Percentiles rank a stretch among this genome's conserved stretches.
These are phyloP conservation scores for Pteromalus puparum DNA, from an alignment of 1,140 invertebrate genomes.

Conservation along the genomic window DNA sequence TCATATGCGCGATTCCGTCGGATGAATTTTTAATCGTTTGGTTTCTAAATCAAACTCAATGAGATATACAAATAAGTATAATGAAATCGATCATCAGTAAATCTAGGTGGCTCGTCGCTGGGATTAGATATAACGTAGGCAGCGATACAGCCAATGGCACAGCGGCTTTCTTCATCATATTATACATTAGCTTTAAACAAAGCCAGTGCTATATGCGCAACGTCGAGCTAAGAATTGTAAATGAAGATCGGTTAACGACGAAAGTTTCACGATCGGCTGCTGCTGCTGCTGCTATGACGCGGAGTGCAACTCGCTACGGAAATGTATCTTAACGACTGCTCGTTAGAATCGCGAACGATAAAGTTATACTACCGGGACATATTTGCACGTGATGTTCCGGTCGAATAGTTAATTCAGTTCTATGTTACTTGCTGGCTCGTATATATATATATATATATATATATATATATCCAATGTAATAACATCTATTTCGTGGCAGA, in stretches of 20 bases:
- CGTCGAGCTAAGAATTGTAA: slow-evolving; percentile 12
- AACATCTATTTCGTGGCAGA: slow-evolving; percentile 9
- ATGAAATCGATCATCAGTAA: too few species aligned
- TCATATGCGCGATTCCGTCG: too few species aligned
- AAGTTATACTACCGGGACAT: slow-evolving; percentile 33
- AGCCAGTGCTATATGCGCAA: background rate
- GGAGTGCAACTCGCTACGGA: background rate
- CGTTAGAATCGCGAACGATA: slow-evolving; percentile 29
- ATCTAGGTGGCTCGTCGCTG: too few species aligned
- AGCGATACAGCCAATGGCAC: background rate
- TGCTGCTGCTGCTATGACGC: background rate
- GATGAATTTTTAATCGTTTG: too few species aligned
- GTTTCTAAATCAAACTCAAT: too few species aligned
- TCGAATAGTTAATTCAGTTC: slow-evolving; percentile 34
- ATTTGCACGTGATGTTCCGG: slow-evolving; percentile 36
- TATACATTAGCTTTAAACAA: background rate
- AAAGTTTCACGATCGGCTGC: slow-evolving; percentile 25
- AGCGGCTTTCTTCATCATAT: background rate
- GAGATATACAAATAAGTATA: too few species aligned
- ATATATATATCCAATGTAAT: background rate
- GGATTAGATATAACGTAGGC: too few species aligned
- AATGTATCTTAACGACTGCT: slow-evolving; percentile 32
- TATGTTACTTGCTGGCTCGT: background rate
- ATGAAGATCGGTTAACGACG: slow-evolving; percentile 37
- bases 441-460: background rate